Evolutionary conservation across 92 coral and sea anemone species (phyloP), one percentile per base, ranked within the genome.

Genomic region (Palythoa caribaeorum): DNA sequence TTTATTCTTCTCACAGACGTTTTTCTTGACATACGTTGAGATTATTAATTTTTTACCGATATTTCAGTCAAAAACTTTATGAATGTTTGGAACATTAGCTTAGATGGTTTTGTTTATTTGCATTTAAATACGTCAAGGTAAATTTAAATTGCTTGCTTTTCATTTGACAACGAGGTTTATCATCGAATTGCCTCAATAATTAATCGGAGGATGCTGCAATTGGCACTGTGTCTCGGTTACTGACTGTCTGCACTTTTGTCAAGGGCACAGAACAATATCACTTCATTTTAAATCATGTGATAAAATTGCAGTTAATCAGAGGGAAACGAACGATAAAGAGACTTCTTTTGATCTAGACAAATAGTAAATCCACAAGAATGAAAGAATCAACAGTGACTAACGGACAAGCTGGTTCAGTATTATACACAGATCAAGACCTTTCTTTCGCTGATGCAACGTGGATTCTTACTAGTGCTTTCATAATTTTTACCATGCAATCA

Each of bases 381-480:
- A n/a, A 62, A 63, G 6, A 2, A 1, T 36, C n/a, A 7, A 10
- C 85, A 10, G 72, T 2, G 5, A 35, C 35, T 10, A 16, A 57
- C 7, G 84, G 84, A 37, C 84, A 79, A 38, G 84, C 72, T 5
- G 86, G 75, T 1, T 47, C n/a, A n/a, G n/a, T 81, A 3, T 40
- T 81, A 21, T 81, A 66, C 40, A 81, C 86, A 0, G 86, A 81
- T 1, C 86, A 81, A 37, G 19, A 81, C 19, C 40, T 81, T 66
- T 81, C 86, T 5, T 65, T 10, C 15, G 86, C 44, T 1, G 95
- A 93, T 65, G 95, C 95, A 14, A 93, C 94, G 47, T 93, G 95
- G 95, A 93, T 93, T 54, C 87, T 93, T 2, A 93, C 95, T 0
- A 93, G 95, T 17, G 95, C 94, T 0, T 93, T 93, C n/a, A 93